Base-by-base conservation (phyloP, 2,113 vertebrate genomes). In the Mormyrus lacerda region DNA sequence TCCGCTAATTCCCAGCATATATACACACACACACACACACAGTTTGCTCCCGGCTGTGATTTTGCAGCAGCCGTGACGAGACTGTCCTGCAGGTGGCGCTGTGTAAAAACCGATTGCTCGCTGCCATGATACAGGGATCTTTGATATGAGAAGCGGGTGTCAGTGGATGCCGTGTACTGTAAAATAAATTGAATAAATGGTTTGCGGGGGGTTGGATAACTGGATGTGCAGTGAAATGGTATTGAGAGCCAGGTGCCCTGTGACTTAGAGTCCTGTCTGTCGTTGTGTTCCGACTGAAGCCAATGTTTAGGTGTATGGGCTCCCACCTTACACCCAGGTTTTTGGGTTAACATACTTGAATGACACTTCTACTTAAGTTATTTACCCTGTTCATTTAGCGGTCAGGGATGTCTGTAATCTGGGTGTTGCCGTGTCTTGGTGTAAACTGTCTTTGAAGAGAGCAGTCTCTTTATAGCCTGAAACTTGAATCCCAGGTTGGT, bases 281-380 rank as follows among this genome's bases (percentile, higher is more conserved):
- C 15, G 21, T 51, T 10, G 27, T 65, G 58, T 47, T 50, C 39
- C 50, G 69, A 31, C 24, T 27, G 27, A 50, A 35, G 53, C 42
- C 3, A 83, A 79, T 31, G 51, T 13, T 87, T 51, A 73, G 19
- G 15, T 21, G 69, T 31, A 51, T 42, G 8, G 19, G 31, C 58
- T 8, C 27, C 27, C 83, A 85, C 50, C 27, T 84, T 88, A 48
- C 79, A 58, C 76, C 79, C 87, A 84, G 48, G 90, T 73, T 87
- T 91, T 88, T 90, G 85, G 82, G 69, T 87, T 85, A 83, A 82
- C 87, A 76, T 92, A 93, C 92, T 91, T 93, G 92, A 93, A 94
- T 87, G n/a, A 53, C 51, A 1, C 82, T 90, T 89, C 82, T 89
- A 1, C 87, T 79, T 89, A 88, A 87, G 83, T 88, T 89, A 89